Evolutionary conservation across 2,113 vertebrate species (phyloP).

Genomic region (Bagarius yarrelli): DNA sequence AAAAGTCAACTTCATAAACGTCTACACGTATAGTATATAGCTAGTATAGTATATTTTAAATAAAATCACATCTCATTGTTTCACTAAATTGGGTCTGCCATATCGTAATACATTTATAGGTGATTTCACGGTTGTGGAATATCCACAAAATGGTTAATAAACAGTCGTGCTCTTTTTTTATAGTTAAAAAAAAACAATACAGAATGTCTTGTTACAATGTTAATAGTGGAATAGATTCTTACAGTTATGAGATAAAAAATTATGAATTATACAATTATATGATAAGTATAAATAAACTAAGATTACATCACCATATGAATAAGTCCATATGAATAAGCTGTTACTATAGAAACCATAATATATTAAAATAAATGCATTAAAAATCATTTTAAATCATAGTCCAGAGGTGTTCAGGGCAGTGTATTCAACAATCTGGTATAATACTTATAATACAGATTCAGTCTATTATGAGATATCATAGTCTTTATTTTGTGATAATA

Average conservation of each 20-base stretch:
- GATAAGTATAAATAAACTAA: not conserved
- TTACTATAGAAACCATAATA: conserved; percentile 6
- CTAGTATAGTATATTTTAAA: no score
- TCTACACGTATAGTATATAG: no score
- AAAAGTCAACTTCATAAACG: no score
- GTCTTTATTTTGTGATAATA: not conserved
- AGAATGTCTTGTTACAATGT: no score
- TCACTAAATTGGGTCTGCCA: no score
- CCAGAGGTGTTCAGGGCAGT: not conserved
- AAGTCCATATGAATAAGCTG: not conserved
- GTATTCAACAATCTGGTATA: not conserved
- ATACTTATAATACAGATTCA: not conserved
- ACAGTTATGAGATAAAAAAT: not conserved
- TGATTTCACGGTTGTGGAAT: no score
- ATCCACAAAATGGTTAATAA: no score
- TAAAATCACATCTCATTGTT: no score
- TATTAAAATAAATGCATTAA: not conserved
- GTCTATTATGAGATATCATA: not conserved
- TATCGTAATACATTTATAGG: no score
- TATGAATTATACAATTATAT: not conserved
- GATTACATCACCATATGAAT: not conserved
- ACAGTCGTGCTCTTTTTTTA: no score
- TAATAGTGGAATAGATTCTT: no score
- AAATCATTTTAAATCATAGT: not conserved
- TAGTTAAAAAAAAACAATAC: no score